phyloP scores from a whole-genome alignment of 2,113 vertebrate species.

The Apodemus speciosus region DNA sequence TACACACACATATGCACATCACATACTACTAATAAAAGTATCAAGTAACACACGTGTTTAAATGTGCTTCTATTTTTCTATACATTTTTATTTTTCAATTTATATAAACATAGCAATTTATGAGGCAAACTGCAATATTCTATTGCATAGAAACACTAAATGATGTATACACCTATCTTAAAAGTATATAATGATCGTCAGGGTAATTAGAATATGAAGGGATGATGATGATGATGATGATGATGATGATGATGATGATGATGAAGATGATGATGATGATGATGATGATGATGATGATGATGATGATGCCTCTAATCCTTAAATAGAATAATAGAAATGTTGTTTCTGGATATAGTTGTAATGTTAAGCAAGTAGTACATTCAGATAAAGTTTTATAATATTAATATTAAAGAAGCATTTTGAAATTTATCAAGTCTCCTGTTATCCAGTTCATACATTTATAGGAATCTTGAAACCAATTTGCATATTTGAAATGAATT shows the following conservation, averaged over 20 bases:
- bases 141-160: neutral
- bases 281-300: neutral
- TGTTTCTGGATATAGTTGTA: conserved; percentile 31
- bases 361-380: conserved; percentile 22
- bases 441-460: conserved; percentile 49
- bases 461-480: conserved; percentile 38
- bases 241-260: neutral
- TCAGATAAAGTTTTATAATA: conserved; percentile 58
- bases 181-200: neutral
- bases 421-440: conserved; percentile 53
- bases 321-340: conserved; percentile 19
- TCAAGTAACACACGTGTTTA: neutral
- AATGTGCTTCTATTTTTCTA: neutral
- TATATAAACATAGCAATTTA: neutral
- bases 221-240: neutral
- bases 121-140: neutral
- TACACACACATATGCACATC: neutral
- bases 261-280: neutral
- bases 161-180: neutral
- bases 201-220: neutral
- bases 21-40: neutral
- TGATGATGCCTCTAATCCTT: neutral
- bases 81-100: neutral
- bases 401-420: conserved; percentile 2
- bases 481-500: conserved; percentile 63